These are phyloP conservation scores for Danaus plexippus DNA, from an alignment of 1,140 invertebrate genomes.

Conservation along the genomic window DNA sequence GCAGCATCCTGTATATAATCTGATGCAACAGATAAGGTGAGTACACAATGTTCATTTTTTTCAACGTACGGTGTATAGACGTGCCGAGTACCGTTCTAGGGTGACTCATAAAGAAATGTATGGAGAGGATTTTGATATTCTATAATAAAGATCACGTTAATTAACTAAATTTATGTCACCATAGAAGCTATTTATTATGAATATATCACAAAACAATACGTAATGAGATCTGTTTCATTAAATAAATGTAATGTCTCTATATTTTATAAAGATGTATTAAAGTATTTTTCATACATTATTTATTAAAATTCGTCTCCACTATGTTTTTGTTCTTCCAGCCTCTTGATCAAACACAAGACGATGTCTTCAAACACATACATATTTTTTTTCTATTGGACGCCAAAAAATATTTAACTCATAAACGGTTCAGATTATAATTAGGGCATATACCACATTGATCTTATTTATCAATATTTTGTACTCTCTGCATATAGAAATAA, in stretches of 20 bases:
- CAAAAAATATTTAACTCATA: constrained; percentile 63
- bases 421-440: constrained; percentile 68
- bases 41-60: constrained; percentile 51
- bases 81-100: constrained; percentile 56
- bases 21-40: constrained; percentile 67
- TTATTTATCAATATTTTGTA: too few species aligned
- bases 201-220: too few species aligned
- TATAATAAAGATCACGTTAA: too few species aligned
- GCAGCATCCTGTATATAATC: constrained; percentile 50
- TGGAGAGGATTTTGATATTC: constrained; percentile 38
- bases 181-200: too few species aligned
- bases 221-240: too few species aligned
- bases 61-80: constrained; percentile 44
- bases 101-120: constrained; percentile 47
- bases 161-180: too few species aligned
- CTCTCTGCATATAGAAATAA: too few species aligned
- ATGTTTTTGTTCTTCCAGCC: constrained; percentile 32
- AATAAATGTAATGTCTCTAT: too few species aligned
- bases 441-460: constrained; percentile 14
- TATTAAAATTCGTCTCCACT: constrained; percentile 19
- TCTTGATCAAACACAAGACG: constrained; percentile 59
- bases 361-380: constrained; percentile 48
- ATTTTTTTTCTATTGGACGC: constrained; percentile 57
- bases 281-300: too few species aligned
- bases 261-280: too few species aligned